Base-by-base conservation (phyloP, 2,888 invertebrate genomes). In the Brachycybe producta region DNA sequence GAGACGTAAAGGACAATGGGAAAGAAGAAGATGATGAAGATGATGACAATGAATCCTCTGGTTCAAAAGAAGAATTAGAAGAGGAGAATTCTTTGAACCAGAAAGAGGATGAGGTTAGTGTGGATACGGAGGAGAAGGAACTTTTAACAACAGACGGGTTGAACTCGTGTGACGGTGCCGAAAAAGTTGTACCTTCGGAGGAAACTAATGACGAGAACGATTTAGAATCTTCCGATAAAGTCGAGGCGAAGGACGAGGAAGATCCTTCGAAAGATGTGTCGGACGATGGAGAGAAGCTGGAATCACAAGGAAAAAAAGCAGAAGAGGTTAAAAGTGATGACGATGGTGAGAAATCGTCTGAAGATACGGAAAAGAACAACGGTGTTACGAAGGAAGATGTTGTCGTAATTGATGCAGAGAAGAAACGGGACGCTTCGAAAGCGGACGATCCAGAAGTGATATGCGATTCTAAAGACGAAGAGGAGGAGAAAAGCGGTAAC, bases 401-500 rank as follows among this genome's bases (percentile, higher is more conserved):
- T 17, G 23, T 27, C 17, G 41, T 41, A 23, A 15, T 8, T 3
- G 27, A 23, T 40, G 5, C n/a, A 26, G 24, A 3, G 40, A 40
- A 41, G 41, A 15, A 44, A 2, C 8, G n/a, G 13, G 44, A 44
- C 8, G 2, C 28, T 11, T 17, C 44, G 54, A 54, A 27, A 53
- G 54, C 28, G 53, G 56, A 28, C 8, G 52, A 55, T 5, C 45
- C 44, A 24, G 42, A 23, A 38, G 55, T 49, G 19, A 52, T 58
- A 15, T 58, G 57, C 32, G 57, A 57, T 56, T 57, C 57, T 47
- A 59, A 58, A 52, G 57, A 59, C 34, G 60, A 60, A 52, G 58
- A 52, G 40, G 58, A 57, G 49, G 59, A 61, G 45, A 61, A 61
- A 45, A 60, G 56, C 55, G 61, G 61, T 15, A 40, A 32, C 32